Evolutionary conservation across 23 tunicate species (phyloP).

Genomic region (Oikopleura dioica): DNA sequence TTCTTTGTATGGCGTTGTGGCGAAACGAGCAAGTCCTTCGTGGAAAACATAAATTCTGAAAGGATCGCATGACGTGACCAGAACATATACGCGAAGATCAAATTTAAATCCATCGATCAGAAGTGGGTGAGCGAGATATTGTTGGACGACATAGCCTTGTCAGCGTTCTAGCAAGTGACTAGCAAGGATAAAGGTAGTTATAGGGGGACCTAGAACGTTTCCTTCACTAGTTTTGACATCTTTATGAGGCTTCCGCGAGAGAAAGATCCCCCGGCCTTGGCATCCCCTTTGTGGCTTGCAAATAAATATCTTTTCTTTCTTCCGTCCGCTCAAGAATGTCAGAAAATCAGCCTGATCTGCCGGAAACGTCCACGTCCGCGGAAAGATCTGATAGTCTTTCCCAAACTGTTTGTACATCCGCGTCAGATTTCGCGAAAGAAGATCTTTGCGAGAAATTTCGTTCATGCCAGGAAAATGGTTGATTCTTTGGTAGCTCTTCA

Average conservation of each 20-base stretch:
- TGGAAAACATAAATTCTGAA: conserved; percentile 70
- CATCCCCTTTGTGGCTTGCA: conserved; percentile 97
- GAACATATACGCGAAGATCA: conserved; percentile 76
- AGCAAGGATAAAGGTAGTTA: too few species aligned
- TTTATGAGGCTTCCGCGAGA: conserved; percentile 67
- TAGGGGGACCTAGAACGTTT: too few species aligned
- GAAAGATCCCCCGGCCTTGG: conserved; percentile 78
- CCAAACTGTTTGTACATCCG: conserved; percentile 62
- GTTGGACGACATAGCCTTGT: background rate
- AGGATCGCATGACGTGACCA: conserved; percentile 90
- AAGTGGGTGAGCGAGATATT: conserved; percentile 25
- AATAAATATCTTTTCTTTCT: conserved; percentile 80
- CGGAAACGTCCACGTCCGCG: conserved; percentile 83
- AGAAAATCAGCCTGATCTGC: conserved; percentile 95
- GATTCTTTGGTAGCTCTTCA: conserved; percentile 76
- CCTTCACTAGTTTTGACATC: conserved; percentile 85
- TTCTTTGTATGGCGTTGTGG: conserved; percentile 78
- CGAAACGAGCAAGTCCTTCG: conserved; percentile 84
- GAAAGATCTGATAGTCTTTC: conserved; percentile 70
- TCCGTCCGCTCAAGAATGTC: too few species aligned
- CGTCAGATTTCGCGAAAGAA: conserved; percentile 68
- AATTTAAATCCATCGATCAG: conserved; percentile 82
- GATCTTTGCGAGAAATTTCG: conserved; percentile 90
- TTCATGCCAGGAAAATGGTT: conserved; percentile 99
- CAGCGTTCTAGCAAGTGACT: background rate